phyloP scores from a whole-genome alignment of 2,888 invertebrate species.

The Tiliacea citrago region DNA sequence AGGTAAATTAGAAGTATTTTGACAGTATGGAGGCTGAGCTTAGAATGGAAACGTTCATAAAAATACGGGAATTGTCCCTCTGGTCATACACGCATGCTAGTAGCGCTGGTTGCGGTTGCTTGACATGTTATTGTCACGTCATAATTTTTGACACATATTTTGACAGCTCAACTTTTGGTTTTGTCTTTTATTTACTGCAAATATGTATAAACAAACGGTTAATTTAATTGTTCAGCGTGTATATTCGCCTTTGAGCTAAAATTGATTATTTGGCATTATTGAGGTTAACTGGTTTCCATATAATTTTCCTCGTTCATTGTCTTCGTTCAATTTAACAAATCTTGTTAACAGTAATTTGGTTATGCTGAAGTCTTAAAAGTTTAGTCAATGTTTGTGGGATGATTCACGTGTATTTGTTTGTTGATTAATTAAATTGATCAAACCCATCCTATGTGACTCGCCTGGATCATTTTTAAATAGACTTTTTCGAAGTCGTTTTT shows the following conservation, averaged over 20 bases:
- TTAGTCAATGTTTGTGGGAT: constrained; percentile 3
- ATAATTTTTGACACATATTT: too few species aligned
- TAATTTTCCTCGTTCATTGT: constrained; percentile 31
- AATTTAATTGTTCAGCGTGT: neutral
- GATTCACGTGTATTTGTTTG: constrained; percentile 5
- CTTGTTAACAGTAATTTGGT: constrained; percentile 48
- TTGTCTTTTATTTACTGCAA: neutral
- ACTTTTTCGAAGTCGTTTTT: neutral
- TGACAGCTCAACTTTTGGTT: neutral
- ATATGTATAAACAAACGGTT: neutral
- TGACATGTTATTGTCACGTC: too few species aligned
- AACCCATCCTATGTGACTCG: neutral
- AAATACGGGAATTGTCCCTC: neutral
- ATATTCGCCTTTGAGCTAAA: neutral
- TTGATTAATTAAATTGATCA: constrained; percentile 18
- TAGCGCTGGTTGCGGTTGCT: neutral
- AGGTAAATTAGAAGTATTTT: neutral
- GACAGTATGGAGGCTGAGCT: neutral
- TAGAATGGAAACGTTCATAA: neutral
- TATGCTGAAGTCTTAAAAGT: constrained; percentile 42
- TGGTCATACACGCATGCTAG: neutral
- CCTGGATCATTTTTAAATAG: neutral
- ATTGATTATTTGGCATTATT: constrained; percentile 2
- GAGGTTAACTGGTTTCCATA: constrained; percentile 17
- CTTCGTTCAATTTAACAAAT: constrained; percentile 28